Base-by-base conservation (phyloP, 2,888 invertebrate genomes). In the Sepiola atlantica region DNA sequence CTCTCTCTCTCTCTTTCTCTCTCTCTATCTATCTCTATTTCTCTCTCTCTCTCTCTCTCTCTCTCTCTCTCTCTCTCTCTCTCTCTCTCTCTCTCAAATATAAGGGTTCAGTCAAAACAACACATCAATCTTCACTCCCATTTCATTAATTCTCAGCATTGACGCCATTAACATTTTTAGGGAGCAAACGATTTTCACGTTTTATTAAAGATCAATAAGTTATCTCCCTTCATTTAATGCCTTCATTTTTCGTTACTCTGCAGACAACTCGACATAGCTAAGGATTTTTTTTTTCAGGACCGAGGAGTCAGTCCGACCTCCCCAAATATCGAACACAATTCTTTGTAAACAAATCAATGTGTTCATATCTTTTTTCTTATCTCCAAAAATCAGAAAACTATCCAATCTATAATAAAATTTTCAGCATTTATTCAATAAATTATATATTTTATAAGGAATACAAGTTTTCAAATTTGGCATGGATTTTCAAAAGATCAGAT, bases 161-260 rank as follows among this genome's bases (percentile, higher is more conserved):
- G 77, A n/a, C n/a, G 14, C n/a, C 77, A 77, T 77, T 77, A 77
- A 77, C 77, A 77, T 77, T n/a, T 77, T 77, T n/a, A 32, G 77
- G 77, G 16, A 77, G 32, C n/a, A n/a, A 45, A 77, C n/a, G 77
- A n/a, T 16, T 77, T n/a, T 77, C n/a, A 16, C 32, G n/a, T 77
- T 77, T 77, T 77, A 77, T 77, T 77, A 77, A 77, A n/a, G 77
- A 77, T n/a, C 77, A 77, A 77, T 77, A 32, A 77, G 77, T 77
- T 77, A 77, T n/a, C 77, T 77, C 77, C 77, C 77, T 77, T 77
- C 2, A 77, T 77, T n/a, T 77, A 28, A 77, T 28, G 77, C 77
- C 77, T 77, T 77, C 28, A 77, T 77, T 77, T 32, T 12, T 77
- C 12, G 77, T 32, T 77, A n/a, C 14, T 32, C 32, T 45, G 45